Evolutionary conservation across 2,888 invertebrate genomes (phyloP).

Genomic region (Adela reaumurella): DNA sequence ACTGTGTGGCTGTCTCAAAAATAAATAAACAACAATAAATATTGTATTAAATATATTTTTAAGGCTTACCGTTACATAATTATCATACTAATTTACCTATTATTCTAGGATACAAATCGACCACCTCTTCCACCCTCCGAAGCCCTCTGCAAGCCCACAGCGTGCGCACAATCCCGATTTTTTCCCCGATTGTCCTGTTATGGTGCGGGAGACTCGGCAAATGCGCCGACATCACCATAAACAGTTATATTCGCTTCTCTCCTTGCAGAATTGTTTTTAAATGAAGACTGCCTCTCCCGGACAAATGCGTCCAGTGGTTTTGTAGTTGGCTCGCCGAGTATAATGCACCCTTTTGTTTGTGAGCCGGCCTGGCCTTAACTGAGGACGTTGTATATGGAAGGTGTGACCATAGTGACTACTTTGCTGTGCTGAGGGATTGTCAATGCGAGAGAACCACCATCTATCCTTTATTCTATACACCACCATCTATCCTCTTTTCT

Average conservation of each 20-base stretch:
- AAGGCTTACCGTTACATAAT: no score
- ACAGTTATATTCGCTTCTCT: constrained; percentile 48
- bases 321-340: not conserved
- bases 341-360: not conserved
- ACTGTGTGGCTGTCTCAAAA: no score
- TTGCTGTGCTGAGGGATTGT: not conserved
- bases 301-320: not conserved
- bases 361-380: not conserved
- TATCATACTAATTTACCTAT: no score
- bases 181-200: not conserved
- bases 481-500: no score
- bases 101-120: no score
- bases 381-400: not conserved
- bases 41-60: no score
- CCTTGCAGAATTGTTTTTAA: constrained; percentile 51
- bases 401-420: not conserved
- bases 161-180: not conserved
- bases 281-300: constrained; percentile 22
- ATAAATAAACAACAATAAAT: no score
- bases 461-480: no score
- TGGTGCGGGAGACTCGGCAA: not conserved
- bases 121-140: no score
- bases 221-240: constrained; percentile 35
- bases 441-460: no score
- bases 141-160: not conserved